These are phyloP conservation scores for Drusus annulatus DNA, from an alignment of 1,140 invertebrate species.

Conservation along the genomic window DNA sequence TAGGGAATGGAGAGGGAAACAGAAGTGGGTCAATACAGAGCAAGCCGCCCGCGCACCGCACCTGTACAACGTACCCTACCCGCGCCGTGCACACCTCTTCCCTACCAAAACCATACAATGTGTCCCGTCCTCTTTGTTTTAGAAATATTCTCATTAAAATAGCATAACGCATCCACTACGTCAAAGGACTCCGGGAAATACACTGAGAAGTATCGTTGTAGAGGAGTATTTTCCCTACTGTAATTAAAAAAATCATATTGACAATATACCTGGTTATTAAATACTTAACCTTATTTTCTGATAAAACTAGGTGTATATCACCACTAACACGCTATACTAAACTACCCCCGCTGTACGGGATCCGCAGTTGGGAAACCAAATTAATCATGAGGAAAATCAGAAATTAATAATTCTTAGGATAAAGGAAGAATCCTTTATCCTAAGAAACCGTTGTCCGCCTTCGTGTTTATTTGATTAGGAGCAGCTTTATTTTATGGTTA, in stretches of 20 bases:
- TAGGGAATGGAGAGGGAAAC: neutral
- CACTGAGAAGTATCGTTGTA: neutral
- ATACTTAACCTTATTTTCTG: neutral
- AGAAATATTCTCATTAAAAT: constrained; percentile 3
- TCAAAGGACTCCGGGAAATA: neutral
- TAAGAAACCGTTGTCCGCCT: no score
- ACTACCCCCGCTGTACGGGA: no score
- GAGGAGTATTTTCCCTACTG: neutral
- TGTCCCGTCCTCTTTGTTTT: constrained; percentile 16
- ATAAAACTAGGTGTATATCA: neutral
- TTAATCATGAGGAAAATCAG: no score
- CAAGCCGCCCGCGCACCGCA: constrained; percentile 28
- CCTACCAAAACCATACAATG: constrained; percentile 19
- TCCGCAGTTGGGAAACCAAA: no score
- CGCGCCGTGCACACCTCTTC: constrained; percentile 22
- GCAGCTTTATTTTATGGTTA: no score
- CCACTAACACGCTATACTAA: no score
- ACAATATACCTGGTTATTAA: neutral
- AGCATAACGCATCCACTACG: neutral
- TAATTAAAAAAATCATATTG: neutral
- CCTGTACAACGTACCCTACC: no score
- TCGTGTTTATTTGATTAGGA: no score
- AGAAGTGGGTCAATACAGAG: constrained; percentile 39
- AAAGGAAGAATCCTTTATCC: no score
- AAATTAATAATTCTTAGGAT: no score